Evolutionary conservation across 1,140 invertebrate species (phyloP).

Genomic region (Caenorhabditis tropicalis): DNA sequence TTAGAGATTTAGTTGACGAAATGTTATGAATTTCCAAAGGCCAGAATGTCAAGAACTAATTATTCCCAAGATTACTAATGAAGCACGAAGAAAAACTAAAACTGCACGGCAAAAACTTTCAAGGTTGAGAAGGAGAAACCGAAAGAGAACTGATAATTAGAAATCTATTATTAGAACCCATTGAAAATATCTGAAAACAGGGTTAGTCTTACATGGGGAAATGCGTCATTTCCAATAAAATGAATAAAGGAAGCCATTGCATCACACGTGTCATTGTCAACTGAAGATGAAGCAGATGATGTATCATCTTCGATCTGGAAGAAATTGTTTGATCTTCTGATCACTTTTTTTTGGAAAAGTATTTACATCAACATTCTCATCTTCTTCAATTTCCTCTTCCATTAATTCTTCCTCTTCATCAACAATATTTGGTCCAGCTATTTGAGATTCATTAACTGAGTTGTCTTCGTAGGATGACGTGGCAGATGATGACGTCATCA

Average conservation of each 20-base stretch:
- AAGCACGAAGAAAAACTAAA: too few relatives aligned
- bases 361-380: conserved; percentile 22
- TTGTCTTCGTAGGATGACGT: conserved; percentile 21
- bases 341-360: neutral
- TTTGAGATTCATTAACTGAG: conserved; percentile 14
- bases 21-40: too few relatives aligned
- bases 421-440: neutral
- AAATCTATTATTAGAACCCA: too few relatives aligned
- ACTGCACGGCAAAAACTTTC: too few relatives aligned
- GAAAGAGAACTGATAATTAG: too few relatives aligned
- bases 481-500: conserved; percentile 34
- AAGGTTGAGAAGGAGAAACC: too few relatives aligned
- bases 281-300: neutral
- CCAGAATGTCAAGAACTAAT: too few relatives aligned
- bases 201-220: conserved; percentile 41
- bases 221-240: conserved; percentile 35
- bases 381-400: conserved; percentile 31
- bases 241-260: conserved; percentile 26
- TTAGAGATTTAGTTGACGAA: too few relatives aligned
- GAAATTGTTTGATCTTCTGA: neutral
- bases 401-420: conserved; percentile 25
- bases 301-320: conserved; percentile 32
- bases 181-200: neutral
- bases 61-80: too few relatives aligned
- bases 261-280: conserved; percentile 19